Evolutionary conservation across 2,888 invertebrate genomes (phyloP).

Genomic region (Orchesellides sinensis): DNA sequence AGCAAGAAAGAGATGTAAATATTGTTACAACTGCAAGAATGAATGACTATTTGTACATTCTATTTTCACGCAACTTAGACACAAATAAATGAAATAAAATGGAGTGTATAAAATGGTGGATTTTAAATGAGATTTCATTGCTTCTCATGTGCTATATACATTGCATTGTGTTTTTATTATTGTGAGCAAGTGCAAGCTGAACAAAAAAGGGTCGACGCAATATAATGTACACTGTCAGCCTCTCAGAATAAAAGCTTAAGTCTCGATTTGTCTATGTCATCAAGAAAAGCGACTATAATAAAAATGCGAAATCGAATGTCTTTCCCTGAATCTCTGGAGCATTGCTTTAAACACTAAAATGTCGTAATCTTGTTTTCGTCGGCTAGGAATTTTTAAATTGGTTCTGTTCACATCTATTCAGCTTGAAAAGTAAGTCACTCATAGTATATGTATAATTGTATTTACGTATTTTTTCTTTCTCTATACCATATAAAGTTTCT

Average conservation of each 20-base stretch:
- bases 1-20: neutral
- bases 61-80: conserved; percentile 65
- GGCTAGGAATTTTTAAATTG: conserved; percentile 64
- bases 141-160: conserved; percentile 25
- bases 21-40: conserved; percentile 15
- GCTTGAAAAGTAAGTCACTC: conserved; percentile 15
- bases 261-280: conserved; percentile 66
- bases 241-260: conserved; percentile 48
- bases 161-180: conserved; percentile 40
- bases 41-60: conserved; percentile 57
- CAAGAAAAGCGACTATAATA: conserved; percentile 54
- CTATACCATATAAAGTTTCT: neutral
- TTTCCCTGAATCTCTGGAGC: conserved; percentile 46
- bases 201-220: conserved; percentile 44
- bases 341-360: conserved; percentile 64
- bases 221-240: conserved; percentile 50
- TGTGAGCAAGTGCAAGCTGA: conserved; percentile 33
- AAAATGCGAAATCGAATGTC: conserved; percentile 66
- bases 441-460: neutral
- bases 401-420: conserved; percentile 37
- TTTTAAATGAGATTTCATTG: conserved; percentile 67
- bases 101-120: conserved; percentile 66
- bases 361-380: conserved; percentile 65
- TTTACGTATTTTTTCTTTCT: neutral
- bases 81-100: conserved; percentile 65